phyloP scores from a whole-genome alignment of 1,140 invertebrate species.

The Diachasmimorpha longicaudata region DNA sequence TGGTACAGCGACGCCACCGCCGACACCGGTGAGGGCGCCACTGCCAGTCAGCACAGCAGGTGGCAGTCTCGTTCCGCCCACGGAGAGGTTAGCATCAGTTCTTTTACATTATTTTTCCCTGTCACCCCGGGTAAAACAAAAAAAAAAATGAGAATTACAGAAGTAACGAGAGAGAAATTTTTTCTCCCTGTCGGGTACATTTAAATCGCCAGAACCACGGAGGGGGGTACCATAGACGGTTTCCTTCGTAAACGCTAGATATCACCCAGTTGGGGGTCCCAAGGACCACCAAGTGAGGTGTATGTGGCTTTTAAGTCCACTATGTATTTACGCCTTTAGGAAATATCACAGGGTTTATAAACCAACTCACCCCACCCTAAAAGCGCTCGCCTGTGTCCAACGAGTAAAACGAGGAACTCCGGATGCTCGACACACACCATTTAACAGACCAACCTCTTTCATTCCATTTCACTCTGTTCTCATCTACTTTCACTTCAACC shows the following conservation, averaged over 20 bases:
- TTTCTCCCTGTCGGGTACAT: neutral
- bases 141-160: neutral
- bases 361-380: conserved; percentile 11
- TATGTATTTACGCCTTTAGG: conserved; percentile 57
- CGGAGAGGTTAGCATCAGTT: conserved; percentile 22
- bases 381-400: neutral
- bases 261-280: conserved; percentile 25
- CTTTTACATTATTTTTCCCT: neutral
- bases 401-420: conserved; percentile 37
- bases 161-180: neutral
- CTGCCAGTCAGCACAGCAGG: conserved; percentile 47
- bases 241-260: conserved; percentile 19
- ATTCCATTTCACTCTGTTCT: conserved; percentile 24
- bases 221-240: neutral
- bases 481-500: conserved; percentile 28
- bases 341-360: conserved; percentile 49
- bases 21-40: conserved; percentile 49
- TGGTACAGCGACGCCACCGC: conserved; percentile 53
- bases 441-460: conserved; percentile 42
- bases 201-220: neutral
- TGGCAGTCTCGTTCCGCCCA: conserved; percentile 48
- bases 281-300: conserved; percentile 49
- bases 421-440: conserved; percentile 59
- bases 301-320: conserved; percentile 45
- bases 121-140: neutral